Conservation (phyloP, 1,140 invertebrate species). For the Heliothis subflexa region DNA sequence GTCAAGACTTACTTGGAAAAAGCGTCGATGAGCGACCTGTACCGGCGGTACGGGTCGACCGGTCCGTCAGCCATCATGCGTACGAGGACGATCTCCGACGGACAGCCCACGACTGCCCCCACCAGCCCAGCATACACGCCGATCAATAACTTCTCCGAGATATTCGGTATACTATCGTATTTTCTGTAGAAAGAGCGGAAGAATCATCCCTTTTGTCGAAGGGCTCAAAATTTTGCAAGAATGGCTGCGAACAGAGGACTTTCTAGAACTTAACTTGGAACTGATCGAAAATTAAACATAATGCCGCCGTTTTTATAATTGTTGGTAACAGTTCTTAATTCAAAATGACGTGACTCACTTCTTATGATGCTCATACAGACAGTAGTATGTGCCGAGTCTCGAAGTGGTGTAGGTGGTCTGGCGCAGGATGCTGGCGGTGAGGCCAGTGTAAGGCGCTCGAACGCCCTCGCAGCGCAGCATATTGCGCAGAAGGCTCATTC, state of each 20-base stretch:
- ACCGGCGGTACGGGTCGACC: slow-evolving; percentile 43
- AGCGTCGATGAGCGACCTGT: slow-evolving; percentile 50
- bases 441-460: slow-evolving; percentile 93
- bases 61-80: slow-evolving; percentile 62
- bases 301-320: too few relatives aligned
- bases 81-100: slow-evolving; percentile 62
- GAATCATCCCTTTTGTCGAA: too few relatives aligned
- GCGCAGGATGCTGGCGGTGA: slow-evolving; percentile 93
- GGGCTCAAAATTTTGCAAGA: too few relatives aligned
- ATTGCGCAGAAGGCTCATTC: background rate
- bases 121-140: slow-evolving; percentile 58
- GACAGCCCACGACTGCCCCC: slow-evolving; percentile 61
- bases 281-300: too few relatives aligned
- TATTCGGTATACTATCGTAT: slow-evolving; percentile 43
- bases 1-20: slow-evolving; percentile 46
- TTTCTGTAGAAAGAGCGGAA: slow-evolving; percentile 40
- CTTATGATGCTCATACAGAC: slow-evolving; percentile 93
- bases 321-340: background rate
- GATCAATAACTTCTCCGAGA: slow-evolving; percentile 53
- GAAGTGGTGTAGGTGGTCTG: slow-evolving; percentile 99
- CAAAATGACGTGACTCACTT: slow-evolving; percentile 72
- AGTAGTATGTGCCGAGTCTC: slow-evolving; percentile 97
- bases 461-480: slow-evolving; percentile 91
- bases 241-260: too few relatives aligned
- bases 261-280: too few relatives aligned